Evolutionary conservation across 2,797 vertebrate species (phyloP), one percentile per base, ranked within the genome.

Genomic region (Streptopelia turtur): DNA sequence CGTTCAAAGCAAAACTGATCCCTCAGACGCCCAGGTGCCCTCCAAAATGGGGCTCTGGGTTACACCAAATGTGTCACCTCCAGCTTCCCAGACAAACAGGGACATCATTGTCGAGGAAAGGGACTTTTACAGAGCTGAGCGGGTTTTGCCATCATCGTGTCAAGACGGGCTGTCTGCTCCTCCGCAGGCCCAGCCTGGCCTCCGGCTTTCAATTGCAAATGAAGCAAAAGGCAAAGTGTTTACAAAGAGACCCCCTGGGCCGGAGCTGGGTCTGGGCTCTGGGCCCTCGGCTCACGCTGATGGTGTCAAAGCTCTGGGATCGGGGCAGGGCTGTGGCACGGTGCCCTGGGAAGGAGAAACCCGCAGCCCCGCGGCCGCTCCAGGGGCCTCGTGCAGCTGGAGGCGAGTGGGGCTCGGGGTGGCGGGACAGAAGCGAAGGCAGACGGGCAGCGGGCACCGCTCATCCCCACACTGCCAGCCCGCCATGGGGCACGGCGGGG

Each of bases 191-290:
- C 7, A 68, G 86, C 60, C 57, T 13, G 33, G 39, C 50, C 47
- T 35, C 82, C 13, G 12, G 16, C 90, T 96, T 95, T 97, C 88
- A 90, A 45, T 50, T 95, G 90, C 88, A 95, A 94, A 94, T 90
- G 83, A 88, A 90, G 72, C 93, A 93, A 94, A 92, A 3, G 64
- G 84, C 22, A 9, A 68, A 72, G 66, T 61, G 7, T 24, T 74
- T 41, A 39, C 47, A 59, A 49, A 80, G 66, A 61, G 72, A 56
- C 28, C 66, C 65, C 49, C 33, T 24, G 65, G 64, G 55, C 37
- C 57, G 8, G 66, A 25, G 53, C 61, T 41, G 66, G 23, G 8
- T 57, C 35, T 28, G 11, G n/a, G 1, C 0, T 45, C 77, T 11
- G 1, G 15, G 39, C 43, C 33, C 50, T 45, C 63, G 17, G 3